phyloP scores from a whole-genome alignment of 2,888 invertebrate species.

The Ecdyonurus torrentis region DNA sequence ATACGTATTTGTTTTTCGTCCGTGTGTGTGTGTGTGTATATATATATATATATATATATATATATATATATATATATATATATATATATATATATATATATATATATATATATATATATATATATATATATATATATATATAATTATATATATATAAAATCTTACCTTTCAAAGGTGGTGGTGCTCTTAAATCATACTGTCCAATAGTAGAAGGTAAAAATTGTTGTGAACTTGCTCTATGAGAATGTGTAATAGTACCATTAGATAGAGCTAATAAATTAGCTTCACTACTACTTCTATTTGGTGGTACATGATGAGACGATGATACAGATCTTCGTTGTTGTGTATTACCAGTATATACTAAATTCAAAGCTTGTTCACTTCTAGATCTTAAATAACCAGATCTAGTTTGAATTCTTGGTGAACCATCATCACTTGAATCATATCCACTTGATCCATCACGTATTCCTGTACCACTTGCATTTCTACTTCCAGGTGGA shows the following conservation, averaged over 20 bases:
- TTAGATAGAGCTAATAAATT: conserved; percentile 43
- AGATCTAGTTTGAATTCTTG: conserved; percentile 11
- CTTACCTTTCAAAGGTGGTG: background rate
- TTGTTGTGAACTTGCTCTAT: background rate
- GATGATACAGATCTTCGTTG: background rate
- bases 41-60: no score
- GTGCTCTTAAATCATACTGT: background rate
- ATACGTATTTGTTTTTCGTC: no score
- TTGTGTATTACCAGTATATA: background rate
- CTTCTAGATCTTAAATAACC: conserved; percentile 42
- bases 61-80: no score
- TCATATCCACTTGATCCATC: conserved; percentile 88
- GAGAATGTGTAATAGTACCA: background rate
- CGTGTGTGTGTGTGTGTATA: no score
- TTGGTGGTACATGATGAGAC: background rate
- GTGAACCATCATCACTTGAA: conserved; percentile 49
- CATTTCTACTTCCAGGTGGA: conserved; percentile 55
- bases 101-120: no score
- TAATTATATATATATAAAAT: no score
- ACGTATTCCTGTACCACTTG: conserved; percentile 41
- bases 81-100: no score
- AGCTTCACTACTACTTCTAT: conserved; percentile 64
- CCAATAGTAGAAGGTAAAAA: background rate
- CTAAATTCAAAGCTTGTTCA: conserved; percentile 55
- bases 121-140: no score